Evolutionary conservation across 2,113 vertebrate genomes (phyloP), one percentile per base, ranked within the genome.

Genomic region (Actinemys pallida): DNA sequence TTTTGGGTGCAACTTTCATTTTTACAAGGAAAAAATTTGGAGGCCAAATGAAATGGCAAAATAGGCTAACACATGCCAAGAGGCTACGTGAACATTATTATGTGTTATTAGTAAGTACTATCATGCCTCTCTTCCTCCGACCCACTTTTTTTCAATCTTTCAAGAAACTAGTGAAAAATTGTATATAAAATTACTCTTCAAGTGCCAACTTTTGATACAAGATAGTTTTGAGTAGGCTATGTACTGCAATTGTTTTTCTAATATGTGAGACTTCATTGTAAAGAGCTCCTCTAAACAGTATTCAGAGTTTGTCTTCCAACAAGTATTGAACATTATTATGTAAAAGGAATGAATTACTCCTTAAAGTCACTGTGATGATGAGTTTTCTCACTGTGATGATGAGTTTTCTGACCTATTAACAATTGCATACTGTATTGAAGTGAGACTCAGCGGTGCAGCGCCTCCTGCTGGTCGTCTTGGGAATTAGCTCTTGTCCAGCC

Each of bases 81-180:
- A 80, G 69, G 53, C 50, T 82, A 42, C 25, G 35, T 84, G n/a
- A 14, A 49, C 0, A 1, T 50, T 88, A 27, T 56, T 49, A 6
- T 93, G 10, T 27, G 7, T 95, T 78, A 59, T 5, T 54, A 29
- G 29, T 50, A 39, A 3, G 24, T 90, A 45, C 24, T 0, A 0
- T 78, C 8, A 8, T 0, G 0, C 52, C 87, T 81, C 10, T 91
- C 17, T 22, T 93, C n/a, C 14, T 52, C 39, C 0, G 2, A 54
- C 81, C 90, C 1, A 88, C 24, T 85, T 24, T n/a, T 83, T 94
- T 84, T 35, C 84, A 53, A 24, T 59, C 50, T 86, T 86, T 9
- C 65, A 19, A 93, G n/a, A 80, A 91, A 91, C 81, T 39, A 22
- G 5, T 53, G 65, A 94, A 81, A 17, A 13, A 49, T 83, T 93